Evolutionary conservation across 2,888 invertebrate genomes (phyloP).

Genomic region (Stenchaetothrips biformis): DNA sequence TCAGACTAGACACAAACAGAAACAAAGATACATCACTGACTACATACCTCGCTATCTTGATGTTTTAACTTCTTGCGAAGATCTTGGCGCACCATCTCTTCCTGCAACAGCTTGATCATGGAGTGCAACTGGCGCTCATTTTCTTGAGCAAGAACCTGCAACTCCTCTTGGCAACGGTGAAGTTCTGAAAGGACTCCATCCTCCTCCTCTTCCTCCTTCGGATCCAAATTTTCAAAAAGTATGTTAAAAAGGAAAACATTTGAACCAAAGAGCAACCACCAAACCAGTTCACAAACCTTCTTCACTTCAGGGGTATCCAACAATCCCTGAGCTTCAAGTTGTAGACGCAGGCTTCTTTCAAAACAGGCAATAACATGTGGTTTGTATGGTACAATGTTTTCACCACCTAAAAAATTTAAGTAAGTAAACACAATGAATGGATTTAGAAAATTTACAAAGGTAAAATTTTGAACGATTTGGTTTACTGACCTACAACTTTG

Average conservation of each 20-base stretch:
- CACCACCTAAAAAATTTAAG: slow-evolving; percentile 31
- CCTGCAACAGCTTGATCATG: slow-evolving; percentile 65
- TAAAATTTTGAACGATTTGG: background rate
- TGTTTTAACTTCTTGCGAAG: slow-evolving; percentile 68
- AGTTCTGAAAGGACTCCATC: slow-evolving; percentile 87
- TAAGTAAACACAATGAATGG: background rate
- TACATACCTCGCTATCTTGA: slow-evolving; percentile 61
- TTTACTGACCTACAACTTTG: background rate
- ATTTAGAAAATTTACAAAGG: background rate
- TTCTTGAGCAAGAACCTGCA: slow-evolving; percentile 70
- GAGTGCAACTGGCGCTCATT: slow-evolving; percentile 68
- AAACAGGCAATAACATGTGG: slow-evolving; percentile 50
- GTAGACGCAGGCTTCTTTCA: slow-evolving; percentile 77
- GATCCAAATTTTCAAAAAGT: background rate
- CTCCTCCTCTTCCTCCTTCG: slow-evolving; percentile 53
- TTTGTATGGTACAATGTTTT: slow-evolving; percentile 33
- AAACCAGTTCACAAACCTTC: slow-evolving; percentile 50
- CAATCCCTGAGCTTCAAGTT: slow-evolving; percentile 81
- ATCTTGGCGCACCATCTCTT: slow-evolving; percentile 73
- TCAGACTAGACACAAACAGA: background rate
- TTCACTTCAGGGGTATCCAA: slow-evolving; percentile 59
- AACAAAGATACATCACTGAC: slow-evolving; percentile 28
- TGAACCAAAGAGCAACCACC: background rate
- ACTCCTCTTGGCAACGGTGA: slow-evolving; percentile 78
- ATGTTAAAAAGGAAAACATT: background rate